Conservation (phyloP, 30 jellyfish, hydroid and myxozoan species). For the Cassiopea xamachana region DNA sequence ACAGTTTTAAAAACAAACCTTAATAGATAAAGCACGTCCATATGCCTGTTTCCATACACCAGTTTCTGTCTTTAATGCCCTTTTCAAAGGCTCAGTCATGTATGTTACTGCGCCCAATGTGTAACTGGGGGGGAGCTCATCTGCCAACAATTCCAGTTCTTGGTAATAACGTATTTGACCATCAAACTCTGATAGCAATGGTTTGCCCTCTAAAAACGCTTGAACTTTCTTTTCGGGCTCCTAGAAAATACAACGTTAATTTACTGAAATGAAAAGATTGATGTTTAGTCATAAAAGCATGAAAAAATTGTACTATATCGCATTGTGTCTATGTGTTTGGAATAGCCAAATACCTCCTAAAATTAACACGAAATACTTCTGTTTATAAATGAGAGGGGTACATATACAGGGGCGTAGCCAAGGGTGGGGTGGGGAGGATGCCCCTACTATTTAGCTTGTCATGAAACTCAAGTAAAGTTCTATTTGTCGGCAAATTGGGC, state of each 20-base stretch:
- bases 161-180: constrained; percentile 67
- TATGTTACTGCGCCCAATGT: constrained; percentile 83
- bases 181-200: constrained; percentile 77
- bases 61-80: constrained; percentile 83
- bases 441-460: too few relatives aligned
- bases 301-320: too few relatives aligned
- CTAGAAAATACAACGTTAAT: constrained; percentile 5
- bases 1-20: constrained; percentile 37
- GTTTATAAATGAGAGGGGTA: too few relatives aligned
- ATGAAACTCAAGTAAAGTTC: too few relatives aligned
- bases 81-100: constrained; percentile 78
- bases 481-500: too few relatives aligned
- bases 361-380: too few relatives aligned
- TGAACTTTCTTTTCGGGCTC: constrained; percentile 81
- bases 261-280: too few relatives aligned
- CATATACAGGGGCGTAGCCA: too few relatives aligned
- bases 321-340: too few relatives aligned
- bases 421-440: too few relatives aligned
- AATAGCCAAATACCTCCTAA: too few relatives aligned
- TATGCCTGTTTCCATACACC: constrained; percentile 91
- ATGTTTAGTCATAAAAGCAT: too few relatives aligned
- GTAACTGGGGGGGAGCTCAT: constrained; percentile 77
- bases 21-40: constrained; percentile 83
- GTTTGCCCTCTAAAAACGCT: constrained; percentile 73
- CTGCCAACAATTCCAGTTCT: constrained; percentile 64